A percentile compares a stretch with the other conserved stretches of the same genome.
These are phyloP conservation scores for Bathynomus jamesi DNA, from an alignment of 1,140 invertebrate species.

Conservation along the genomic window DNA sequence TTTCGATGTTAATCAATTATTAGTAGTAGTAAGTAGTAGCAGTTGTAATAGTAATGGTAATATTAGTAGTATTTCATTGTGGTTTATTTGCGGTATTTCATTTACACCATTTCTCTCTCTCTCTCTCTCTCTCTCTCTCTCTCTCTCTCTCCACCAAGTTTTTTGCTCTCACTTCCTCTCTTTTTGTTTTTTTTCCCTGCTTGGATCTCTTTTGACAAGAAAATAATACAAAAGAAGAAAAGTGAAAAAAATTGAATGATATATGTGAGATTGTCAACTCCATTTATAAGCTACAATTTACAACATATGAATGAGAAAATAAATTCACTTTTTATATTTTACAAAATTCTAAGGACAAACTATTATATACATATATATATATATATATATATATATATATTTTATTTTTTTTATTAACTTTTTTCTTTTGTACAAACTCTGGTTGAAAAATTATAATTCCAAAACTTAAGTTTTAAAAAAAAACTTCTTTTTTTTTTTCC, in stretches of 20 bases:
- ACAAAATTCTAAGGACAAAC: not conserved
- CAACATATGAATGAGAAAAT: not conserved
- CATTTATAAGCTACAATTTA: not conserved
- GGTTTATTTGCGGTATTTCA: too few species aligned
- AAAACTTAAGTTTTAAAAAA: too few species aligned
- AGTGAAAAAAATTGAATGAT: too few species aligned
- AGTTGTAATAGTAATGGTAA: too few species aligned
- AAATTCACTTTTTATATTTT: not conserved
- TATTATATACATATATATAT: not conserved
- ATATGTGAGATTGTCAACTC: not conserved
- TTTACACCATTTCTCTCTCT: not conserved
- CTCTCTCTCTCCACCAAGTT: not conserved
- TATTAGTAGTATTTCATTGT: too few species aligned
- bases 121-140: not conserved
- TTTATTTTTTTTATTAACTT: too few species aligned
- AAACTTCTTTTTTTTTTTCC: too few species aligned
- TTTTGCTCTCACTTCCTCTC: not conserved
- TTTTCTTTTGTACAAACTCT: too few species aligned
- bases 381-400: not conserved
- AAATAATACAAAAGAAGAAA: not conserved
- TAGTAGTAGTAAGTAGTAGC: too few species aligned
- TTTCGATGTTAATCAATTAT: too few species aligned
- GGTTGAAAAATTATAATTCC: too few species aligned
- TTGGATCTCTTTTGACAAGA: not conserved
- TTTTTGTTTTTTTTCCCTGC: not conserved